Conservation (phyloP, 2,113 vertebrate species). For the Setophaga kirtlandii region DNA sequence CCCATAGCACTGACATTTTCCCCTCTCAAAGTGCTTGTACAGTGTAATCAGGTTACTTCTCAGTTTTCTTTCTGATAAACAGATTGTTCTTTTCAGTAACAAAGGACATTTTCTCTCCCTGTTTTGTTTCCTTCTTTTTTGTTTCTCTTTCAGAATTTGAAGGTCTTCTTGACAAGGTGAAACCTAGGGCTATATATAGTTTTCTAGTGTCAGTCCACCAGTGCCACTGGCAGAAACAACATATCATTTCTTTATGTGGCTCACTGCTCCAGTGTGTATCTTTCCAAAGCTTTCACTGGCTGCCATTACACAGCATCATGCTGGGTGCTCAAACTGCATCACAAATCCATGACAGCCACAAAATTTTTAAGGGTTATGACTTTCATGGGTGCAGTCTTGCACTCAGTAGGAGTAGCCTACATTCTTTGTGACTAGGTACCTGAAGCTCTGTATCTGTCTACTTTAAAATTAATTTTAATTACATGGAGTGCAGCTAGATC, state of each 20-base stretch:
- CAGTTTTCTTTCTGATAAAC: constrained; percentile 1
- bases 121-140: not conserved
- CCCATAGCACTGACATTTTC: not conserved
- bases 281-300: not conserved
- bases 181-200: not conserved
- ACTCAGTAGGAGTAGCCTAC: not conserved
- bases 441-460: not conserved
- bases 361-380: not conserved
- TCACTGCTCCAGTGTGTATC: not conserved
- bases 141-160: not conserved
- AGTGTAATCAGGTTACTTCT: not conserved
- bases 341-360: not conserved
- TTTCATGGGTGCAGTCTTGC: not conserved
- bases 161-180: not conserved
- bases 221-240: not conserved
- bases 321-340: not conserved
- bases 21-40: not conserved
- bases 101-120: not conserved
- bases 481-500: not conserved
- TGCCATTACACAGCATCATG: not conserved
- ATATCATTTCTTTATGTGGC: not conserved
- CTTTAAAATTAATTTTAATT: not conserved
- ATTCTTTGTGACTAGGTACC: not conserved
- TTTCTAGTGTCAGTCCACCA: not conserved
- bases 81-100: not conserved